A percentile compares a stretch with the other conserved stretches of the same genome.
Conservation (phyloP, 1,140 invertebrate species). For the Argopecten irradians region DNA sequence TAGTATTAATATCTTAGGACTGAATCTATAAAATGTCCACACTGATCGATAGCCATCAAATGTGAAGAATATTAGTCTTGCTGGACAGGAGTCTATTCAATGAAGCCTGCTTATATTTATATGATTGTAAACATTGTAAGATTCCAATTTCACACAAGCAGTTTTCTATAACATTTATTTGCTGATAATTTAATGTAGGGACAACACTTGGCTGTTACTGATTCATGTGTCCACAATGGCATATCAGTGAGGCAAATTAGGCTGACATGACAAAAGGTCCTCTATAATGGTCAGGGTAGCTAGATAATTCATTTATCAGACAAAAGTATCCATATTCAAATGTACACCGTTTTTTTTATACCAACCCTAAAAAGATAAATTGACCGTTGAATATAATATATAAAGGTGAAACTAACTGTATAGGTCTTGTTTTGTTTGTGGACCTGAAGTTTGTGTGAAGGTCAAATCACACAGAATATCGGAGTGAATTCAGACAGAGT, state of each 20-base stretch:
- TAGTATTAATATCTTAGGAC: too few relatives aligned
- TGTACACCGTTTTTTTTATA: too few relatives aligned
- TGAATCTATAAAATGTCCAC: background rate
- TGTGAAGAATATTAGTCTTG: background rate
- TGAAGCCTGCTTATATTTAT: background rate
- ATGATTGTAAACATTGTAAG: background rate
- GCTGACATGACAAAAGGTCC: too few relatives aligned
- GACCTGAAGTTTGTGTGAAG: background rate
- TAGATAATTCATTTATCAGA: too few relatives aligned
- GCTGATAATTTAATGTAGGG: background rate
- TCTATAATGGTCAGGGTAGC: too few relatives aligned
- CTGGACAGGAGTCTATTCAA: background rate
- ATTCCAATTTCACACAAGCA: background rate
- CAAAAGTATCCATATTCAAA: too few relatives aligned
- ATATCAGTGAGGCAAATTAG: background rate
- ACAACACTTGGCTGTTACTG: background rate
- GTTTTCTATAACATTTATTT: background rate
- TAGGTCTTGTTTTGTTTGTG: too few relatives aligned
- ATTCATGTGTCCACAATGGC: background rate
- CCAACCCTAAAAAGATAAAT: too few relatives aligned
- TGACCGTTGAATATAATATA: too few relatives aligned
- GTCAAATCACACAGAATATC: background rate
- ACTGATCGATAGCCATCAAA: background rate
- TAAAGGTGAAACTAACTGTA: too few relatives aligned
- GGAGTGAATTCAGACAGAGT: background rate